Conservation (phyloP, 1,140 invertebrate genomes). For the Hydropsyche tenuis region DNA sequence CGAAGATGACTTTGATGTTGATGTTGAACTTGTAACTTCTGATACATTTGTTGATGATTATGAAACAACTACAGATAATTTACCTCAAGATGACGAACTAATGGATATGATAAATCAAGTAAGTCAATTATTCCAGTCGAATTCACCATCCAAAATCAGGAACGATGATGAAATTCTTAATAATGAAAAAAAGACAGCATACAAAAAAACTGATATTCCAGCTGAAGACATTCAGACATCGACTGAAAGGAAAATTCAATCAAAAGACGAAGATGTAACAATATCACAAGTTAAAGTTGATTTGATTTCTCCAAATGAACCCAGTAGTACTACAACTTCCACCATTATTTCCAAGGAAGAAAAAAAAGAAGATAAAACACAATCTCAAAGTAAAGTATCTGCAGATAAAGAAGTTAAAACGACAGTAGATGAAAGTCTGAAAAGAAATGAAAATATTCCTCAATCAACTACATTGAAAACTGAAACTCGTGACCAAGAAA, state of each 20-base stretch:
- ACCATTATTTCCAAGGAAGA: not conserved
- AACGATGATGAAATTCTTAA: not conserved
- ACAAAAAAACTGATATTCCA: slow-evolving; percentile 35
- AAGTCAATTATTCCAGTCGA: slow-evolving; percentile 42
- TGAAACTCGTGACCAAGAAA: too few relatives aligned
- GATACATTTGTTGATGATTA: slow-evolving; percentile 52
- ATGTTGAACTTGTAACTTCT: slow-evolving; percentile 11
- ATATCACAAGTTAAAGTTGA: not conserved
- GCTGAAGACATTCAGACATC: slow-evolving; percentile 29
- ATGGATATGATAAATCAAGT: slow-evolving; percentile 48
- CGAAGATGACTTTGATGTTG: slow-evolving; percentile 25
- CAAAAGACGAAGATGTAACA: not conserved
- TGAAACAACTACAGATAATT: slow-evolving; percentile 52
- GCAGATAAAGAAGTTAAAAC: slow-evolving; percentile 36
- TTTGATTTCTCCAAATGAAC: not conserved
- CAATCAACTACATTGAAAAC: too few relatives aligned
- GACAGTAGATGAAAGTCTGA: not conserved
- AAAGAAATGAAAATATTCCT: not conserved
- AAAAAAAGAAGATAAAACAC: not conserved
- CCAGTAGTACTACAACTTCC: not conserved
- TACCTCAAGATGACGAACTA: slow-evolving; percentile 45
- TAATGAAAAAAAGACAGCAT: slow-evolving; percentile 25
- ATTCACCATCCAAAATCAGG: slow-evolving; percentile 1
- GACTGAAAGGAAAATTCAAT: slow-evolving; percentile 13
- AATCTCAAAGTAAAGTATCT: slow-evolving; percentile 16